These are phyloP conservation scores for Albula goreensis DNA, from an alignment of 2,113 vertebrate genomes.

Conservation along the genomic window DNA sequence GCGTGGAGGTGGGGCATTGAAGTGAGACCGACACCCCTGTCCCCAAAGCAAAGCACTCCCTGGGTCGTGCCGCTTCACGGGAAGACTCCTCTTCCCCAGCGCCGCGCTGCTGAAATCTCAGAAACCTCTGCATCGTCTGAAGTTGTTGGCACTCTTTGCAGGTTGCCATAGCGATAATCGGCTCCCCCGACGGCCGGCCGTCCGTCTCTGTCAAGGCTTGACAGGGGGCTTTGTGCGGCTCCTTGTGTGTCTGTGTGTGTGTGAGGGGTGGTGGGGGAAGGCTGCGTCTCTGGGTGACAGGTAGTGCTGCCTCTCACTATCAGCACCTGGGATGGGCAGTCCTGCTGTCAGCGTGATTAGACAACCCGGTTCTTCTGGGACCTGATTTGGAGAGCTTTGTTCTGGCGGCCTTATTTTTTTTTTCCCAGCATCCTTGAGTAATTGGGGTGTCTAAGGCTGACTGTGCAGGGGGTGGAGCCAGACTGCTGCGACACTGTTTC, in stretches of 20 bases:
- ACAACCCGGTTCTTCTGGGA: slow-evolving; percentile 40
- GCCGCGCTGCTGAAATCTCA: background rate
- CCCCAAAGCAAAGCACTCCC: background rate
- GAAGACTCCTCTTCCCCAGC: background rate
- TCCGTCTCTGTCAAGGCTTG: slow-evolving; percentile 14
- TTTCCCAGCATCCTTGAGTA: slow-evolving; percentile 37
- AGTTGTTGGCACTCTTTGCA: slow-evolving; percentile 6
- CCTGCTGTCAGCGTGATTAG: slow-evolving; percentile 35
- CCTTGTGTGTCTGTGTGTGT: too few species aligned
- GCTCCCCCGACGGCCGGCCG: slow-evolving; percentile 6
- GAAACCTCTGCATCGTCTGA: background rate
- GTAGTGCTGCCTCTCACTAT: background rate
- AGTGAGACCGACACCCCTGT: background rate
- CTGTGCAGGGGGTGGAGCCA: background rate
- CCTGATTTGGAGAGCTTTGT: slow-evolving; percentile 49
- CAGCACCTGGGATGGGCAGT: slow-evolving; percentile 29
- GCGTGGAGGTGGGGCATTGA: slow-evolving; percentile 11
- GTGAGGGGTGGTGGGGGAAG: background rate
- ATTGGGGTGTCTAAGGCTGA: slow-evolving; percentile 36
- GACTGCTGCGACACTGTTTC: background rate
- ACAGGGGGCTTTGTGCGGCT: background rate
- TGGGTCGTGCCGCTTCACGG: too few species aligned
- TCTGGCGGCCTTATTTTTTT: slow-evolving; percentile 33
- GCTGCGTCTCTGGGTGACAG: background rate
- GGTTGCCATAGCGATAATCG: slow-evolving; percentile 16